Evolutionary conservation across 2,888 invertebrate species (phyloP).

Genomic region (Ctena decussata): DNA sequence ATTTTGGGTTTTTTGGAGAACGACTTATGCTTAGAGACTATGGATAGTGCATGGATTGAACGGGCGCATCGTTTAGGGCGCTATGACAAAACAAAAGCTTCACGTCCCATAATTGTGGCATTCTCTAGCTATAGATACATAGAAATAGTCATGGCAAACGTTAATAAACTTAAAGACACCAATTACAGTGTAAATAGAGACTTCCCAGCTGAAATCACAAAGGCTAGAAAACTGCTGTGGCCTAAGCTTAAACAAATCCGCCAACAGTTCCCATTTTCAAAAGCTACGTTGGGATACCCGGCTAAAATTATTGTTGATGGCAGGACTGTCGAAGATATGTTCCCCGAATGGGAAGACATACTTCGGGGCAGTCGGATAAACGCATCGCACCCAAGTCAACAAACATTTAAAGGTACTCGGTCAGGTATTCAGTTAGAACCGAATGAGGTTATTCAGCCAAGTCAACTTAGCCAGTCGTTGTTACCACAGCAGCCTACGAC

Average conservation of each 20-base stretch:
- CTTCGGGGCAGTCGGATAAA: not conserved
- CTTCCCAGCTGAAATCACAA: not conserved
- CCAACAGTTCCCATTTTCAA: not conserved
- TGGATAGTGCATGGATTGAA: not conserved
- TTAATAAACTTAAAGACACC: not conserved
- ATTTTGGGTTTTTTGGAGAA: not conserved
- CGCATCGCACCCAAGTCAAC: not conserved
- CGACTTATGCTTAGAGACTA: not conserved
- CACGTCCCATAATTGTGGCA: not conserved
- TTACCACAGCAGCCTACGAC: too few species aligned
- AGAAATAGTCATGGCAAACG: not conserved
- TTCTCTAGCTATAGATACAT: not conserved
- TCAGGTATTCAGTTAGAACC: not conserved
- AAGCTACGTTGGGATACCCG: not conserved
- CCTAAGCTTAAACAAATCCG: not conserved
- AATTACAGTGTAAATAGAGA: not conserved
- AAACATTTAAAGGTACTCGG: not conserved
- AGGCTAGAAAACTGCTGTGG: not conserved
- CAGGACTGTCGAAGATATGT: not conserved
- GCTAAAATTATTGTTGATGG: not conserved
- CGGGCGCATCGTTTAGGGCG: not conserved
- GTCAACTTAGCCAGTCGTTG: too few species aligned
- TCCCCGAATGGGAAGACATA: not conserved
- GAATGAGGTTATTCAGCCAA: too few species aligned
- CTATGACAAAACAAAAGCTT: not conserved